Conservation (phyloP, 2,113 vertebrate genomes). For the Alosa alosa region DNA sequence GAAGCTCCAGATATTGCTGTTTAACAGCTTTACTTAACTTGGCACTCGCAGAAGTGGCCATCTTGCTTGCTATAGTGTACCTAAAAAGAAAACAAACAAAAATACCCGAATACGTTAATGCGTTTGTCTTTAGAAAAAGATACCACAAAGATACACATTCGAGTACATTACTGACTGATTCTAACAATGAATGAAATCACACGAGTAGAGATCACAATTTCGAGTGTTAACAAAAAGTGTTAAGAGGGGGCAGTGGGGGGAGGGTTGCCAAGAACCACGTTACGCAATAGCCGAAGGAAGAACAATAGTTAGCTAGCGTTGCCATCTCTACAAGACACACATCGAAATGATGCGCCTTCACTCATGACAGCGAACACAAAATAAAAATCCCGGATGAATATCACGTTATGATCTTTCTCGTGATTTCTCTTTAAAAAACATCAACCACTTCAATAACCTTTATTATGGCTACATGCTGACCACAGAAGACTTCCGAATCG, state of each 20-base stretch:
- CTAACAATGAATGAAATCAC: neutral
- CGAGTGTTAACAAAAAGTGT: neutral
- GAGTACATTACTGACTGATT: too few relatives aligned
- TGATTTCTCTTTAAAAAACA: neutral
- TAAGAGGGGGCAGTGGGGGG: neutral
- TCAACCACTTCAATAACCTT: neutral
- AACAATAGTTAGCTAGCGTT: neutral
- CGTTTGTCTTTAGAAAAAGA: neutral
- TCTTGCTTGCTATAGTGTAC: constrained; percentile 66
- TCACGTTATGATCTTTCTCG: neutral
- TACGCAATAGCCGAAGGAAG: neutral
- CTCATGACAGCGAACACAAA: neutral
- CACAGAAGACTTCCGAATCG: neutral
- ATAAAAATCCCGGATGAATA: neutral
- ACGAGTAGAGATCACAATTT: neutral
- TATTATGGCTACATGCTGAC: neutral
- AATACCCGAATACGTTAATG: neutral
- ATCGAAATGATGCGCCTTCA: neutral
- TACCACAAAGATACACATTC: neutral
- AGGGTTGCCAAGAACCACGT: neutral
- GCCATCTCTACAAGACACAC: neutral
- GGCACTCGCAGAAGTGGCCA: constrained; percentile 87
- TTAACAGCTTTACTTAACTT: constrained; percentile 87
- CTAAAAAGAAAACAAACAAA: constrained; percentile 46
- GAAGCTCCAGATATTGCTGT: constrained; percentile 87